phyloP scores from a whole-genome alignment of 2,888 invertebrate genomes.

The Dryocosmus kuriphilus region DNA sequence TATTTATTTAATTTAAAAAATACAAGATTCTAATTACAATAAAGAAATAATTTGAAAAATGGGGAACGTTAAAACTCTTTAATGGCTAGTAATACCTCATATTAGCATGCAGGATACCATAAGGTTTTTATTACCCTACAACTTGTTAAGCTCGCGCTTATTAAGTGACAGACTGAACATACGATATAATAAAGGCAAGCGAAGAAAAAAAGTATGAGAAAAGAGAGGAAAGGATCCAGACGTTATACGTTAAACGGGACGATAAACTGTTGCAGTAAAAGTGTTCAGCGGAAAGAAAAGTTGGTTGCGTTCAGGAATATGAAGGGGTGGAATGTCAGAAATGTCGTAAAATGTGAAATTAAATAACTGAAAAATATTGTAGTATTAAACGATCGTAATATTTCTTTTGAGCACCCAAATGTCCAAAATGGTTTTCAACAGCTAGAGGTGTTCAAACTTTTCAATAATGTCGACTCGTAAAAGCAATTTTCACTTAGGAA shows the following conservation, averaged over 20 bases:
- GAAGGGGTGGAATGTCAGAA: conserved; percentile 1
- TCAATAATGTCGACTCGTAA: neutral
- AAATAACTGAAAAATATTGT: conserved; percentile 23
- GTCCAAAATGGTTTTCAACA: neutral
- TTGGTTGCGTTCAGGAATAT: neutral
- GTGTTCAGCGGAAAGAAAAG: neutral
- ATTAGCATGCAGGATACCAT: neutral
- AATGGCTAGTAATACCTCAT: neutral
- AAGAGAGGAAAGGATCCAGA: conserved; percentile 1
- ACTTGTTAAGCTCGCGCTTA: neutral
- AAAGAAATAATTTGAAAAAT: neutral
- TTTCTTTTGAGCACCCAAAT: neutral
- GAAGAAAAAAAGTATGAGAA: neutral
- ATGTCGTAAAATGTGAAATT: conserved; percentile 7
- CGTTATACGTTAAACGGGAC: conserved; percentile 4
- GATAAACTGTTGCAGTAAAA: conserved; percentile 5
- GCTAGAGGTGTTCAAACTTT: neutral
- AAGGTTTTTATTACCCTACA: neutral
- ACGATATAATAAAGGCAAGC: neutral
- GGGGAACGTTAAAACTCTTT: neutral
- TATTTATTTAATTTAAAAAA: no score
- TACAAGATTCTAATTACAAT: neutral
- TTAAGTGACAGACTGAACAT: conserved; percentile 4
- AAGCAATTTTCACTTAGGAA: conserved; percentile 19
- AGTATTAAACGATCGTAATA: neutral